phyloP scores from a whole-genome alignment of 2,888 invertebrate species.

The Drosophila mercatorum region DNA sequence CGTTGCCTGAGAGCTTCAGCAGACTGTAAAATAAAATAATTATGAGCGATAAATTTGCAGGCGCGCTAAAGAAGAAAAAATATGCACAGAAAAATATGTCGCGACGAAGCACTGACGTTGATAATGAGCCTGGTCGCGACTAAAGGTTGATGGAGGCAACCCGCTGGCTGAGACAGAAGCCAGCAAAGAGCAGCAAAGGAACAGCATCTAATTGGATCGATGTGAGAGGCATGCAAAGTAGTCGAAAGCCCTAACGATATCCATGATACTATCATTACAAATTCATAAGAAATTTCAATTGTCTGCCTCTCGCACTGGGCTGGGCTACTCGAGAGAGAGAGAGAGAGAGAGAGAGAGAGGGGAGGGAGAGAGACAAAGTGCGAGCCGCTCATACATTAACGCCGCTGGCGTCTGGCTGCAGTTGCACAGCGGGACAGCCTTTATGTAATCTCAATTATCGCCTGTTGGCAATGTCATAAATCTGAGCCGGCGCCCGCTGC shows the following conservation, averaged over 20 bases:
- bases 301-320: conserved; percentile 9
- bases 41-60: conserved; percentile 72
- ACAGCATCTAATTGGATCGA: conserved; percentile 76
- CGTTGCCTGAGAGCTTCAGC: conserved; percentile 74
- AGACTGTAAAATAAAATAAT: conserved; percentile 80
- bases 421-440: conserved; percentile 60
- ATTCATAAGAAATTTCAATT: conserved; percentile 57
- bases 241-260: conserved; percentile 17
- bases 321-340: conserved; percentile 41
- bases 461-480: conserved; percentile 71
- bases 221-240: conserved; percentile 50
- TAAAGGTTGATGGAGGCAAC: conserved; percentile 60
- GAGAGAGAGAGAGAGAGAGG: background rate
- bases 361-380: background rate
- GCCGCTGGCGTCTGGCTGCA: conserved; percentile 67
- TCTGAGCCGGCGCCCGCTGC: conserved; percentile 46
- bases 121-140: conserved; percentile 59
- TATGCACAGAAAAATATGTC: conserved; percentile 38
- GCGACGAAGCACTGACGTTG: conserved; percentile 50
- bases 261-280: conserved; percentile 59
- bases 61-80: conserved; percentile 40
- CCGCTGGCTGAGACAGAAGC: conserved; percentile 4
- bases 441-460: conserved; percentile 79
- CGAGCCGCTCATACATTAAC: conserved; percentile 66
- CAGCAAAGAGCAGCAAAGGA: conserved; percentile 30